Base-by-base conservation (phyloP, 2,888 invertebrate species). In the Drosophila histrio region DNA sequence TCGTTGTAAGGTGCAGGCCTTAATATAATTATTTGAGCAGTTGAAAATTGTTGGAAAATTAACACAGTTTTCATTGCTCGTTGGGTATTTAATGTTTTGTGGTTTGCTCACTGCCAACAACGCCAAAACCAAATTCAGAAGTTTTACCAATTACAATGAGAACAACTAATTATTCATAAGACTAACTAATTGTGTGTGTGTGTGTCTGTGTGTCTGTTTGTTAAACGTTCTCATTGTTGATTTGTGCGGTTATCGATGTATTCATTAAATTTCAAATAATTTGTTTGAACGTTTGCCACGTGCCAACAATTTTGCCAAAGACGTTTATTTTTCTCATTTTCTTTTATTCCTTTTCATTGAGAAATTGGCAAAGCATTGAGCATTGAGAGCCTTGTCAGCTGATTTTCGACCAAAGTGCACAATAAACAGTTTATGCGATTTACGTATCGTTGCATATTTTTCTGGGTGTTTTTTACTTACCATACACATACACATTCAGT, bases 261-360 rank as follows among this genome's bases (percentile, higher is more conserved):
- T 74, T 68, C 56, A 62, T 47, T 60, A 53, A 61, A 72, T 60
- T 71, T 63, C 38, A 36, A 38, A 77, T 76, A 61, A 77, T 66
- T 74, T 58, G 60, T 34, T 61, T 53, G 47, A 62, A 43, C 52
- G 24, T 52, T 56, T 38, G 67, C 41, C 77, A 64, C 57, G 63
- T 82, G 67, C 44, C 60, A 75, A 38, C 7, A 52, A 70, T 39
- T 62, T 56, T 56, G 60, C 17, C 50, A 26, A 59, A 24, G n/a
- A 28, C 28, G 22, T 26, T 28, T 36, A 17, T 47, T 49, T 49
- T 22, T 5, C 6, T n/a, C 8, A 3, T 22, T 8, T 13, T n/a
- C 9, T 13, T 24, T 3, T 43, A 7, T 7, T 7, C 4, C 24
- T 32, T 50, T 22, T 21, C 38, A 43, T 68, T 54, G 59, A 22